phyloP scores from a whole-genome alignment of 2,113 vertebrate genomes.

The Eulemur rufifrons region DNA sequence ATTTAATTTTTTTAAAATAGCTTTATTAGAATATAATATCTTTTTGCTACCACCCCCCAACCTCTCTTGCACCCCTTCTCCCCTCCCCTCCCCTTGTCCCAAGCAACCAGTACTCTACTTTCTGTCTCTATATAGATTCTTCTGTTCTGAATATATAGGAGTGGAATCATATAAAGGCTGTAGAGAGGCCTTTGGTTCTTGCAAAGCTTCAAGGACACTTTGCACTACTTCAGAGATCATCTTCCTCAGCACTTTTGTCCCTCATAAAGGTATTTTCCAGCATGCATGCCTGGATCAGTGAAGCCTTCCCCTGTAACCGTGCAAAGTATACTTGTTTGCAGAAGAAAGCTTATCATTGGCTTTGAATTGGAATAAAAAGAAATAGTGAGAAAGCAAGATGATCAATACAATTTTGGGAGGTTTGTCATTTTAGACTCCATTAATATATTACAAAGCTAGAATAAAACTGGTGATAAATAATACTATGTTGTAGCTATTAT shows the following conservation, averaged over 20 bases:
- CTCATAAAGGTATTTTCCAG: neutral
- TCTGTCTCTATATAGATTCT: neutral
- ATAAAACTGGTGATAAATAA: neutral
- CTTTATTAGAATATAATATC: neutral
- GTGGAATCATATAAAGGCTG: neutral
- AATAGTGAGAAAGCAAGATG: neutral
- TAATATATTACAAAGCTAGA: neutral
- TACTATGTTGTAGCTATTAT: neutral
- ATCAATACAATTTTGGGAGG: neutral
- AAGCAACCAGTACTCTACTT: neutral
- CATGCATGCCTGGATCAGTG: neutral
- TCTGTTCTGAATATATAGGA: neutral
- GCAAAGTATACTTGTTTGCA: neutral
- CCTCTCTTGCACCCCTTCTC: neutral
- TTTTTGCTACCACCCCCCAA: neutral
- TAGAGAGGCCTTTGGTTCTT: neutral
- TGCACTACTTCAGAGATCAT: neutral
- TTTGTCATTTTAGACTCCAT: neutral
- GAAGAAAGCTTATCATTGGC: neutral
- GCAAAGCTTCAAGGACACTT: neutral
- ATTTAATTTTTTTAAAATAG: neutral
- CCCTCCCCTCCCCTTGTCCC: neutral
- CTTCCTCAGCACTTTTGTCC: neutral
- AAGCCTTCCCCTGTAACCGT: neutral
- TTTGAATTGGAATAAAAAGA: neutral